A percentile compares a stretch with the other conserved stretches of the same genome.
Evolutionary conservation across 2,113 vertebrate species (phyloP).

Genomic region (Bucco capensis): DNA sequence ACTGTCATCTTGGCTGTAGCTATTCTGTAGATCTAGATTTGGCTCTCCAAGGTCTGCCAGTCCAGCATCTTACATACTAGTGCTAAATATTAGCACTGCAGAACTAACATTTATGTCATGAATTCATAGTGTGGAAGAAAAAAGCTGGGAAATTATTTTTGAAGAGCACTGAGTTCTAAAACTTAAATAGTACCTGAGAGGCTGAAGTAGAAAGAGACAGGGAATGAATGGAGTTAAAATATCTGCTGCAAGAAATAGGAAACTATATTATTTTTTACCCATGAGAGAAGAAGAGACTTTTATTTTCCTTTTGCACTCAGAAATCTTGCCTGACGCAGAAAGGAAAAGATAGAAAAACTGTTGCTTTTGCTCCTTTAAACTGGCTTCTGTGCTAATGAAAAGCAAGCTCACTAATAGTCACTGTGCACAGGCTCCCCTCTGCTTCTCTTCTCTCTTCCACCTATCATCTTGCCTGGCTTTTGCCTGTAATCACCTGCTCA

Average conservation of each 20-base stretch:
- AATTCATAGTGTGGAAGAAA: not conserved
- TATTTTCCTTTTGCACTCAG: not conserved
- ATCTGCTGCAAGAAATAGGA: not conserved
- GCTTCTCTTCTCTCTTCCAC: not conserved
- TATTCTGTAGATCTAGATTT: not conserved
- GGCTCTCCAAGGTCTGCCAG: not conserved
- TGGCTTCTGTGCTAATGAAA: conserved; percentile 26
- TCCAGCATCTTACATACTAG: not conserved
- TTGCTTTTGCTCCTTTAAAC: conserved; percentile 32
- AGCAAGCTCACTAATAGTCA: not conserved
- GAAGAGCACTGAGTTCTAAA: not conserved
- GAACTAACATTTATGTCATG: not conserved
- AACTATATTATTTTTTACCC: conserved; percentile 15
- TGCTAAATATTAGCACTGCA: conserved; percentile 3
- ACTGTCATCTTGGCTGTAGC: not conserved
- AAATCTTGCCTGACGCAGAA: conserved; percentile 23
- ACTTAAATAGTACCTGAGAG: conserved; percentile 1
- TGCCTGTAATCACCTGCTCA: conserved; percentile 18
- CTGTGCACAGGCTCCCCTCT: not conserved
- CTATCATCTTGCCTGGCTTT: not conserved
- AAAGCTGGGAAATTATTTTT: not conserved
- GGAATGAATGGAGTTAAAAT: not conserved
- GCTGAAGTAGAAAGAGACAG: conserved; percentile 20
- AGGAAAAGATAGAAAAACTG: not conserved
- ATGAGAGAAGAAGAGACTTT: not conserved